These are phyloP conservation scores for Periophthalmus magnuspinnatus DNA, from an alignment of 2,797 vertebrate species.

Conservation along the genomic window DNA sequence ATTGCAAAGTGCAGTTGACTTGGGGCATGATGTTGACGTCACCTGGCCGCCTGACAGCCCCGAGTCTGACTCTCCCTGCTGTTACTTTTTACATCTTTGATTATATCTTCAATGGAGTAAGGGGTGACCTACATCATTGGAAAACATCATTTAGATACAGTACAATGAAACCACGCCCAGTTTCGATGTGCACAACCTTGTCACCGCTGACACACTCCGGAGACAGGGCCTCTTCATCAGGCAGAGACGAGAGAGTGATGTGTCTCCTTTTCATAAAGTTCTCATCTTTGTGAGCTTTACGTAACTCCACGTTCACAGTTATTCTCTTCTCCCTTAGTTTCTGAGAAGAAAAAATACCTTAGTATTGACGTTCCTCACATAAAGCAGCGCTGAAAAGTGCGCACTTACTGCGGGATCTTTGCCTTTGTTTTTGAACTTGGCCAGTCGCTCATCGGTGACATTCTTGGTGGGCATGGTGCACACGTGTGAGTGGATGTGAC, in stretches of 20 bases:
- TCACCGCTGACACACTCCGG: conserved; percentile 44
- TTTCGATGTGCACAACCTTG: conserved; percentile 23
- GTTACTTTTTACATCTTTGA: conserved; percentile 70
- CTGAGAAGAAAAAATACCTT: conserved; percentile 53
- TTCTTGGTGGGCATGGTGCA: conserved; percentile 76
- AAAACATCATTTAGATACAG: not conserved
- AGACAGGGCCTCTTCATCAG: conserved; percentile 68
- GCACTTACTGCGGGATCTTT: conserved; percentile 81
- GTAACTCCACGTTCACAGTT: conserved; percentile 78
- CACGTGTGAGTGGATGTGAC: not conserved
- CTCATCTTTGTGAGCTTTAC: conserved; percentile 86
- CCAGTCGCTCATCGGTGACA: conserved; percentile 62
- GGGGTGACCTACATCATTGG: conserved; percentile 48
- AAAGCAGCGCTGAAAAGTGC: rapidly evolving
- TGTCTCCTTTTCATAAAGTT: conserved; percentile 86
- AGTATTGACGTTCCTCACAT: not conserved
- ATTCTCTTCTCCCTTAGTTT: conserved; percentile 80
- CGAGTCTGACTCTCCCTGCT: conserved; percentile 68
- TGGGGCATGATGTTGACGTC: conserved; percentile 5
- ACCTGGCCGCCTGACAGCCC: conserved; percentile 88
- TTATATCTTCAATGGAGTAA: conserved; percentile 77
- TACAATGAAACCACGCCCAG: not conserved
- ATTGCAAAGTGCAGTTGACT: not conserved
- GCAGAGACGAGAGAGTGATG: conserved; percentile 60
- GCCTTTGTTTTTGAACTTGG: conserved; percentile 89